These are phyloP conservation scores for Ormia ochracea DNA, from an alignment of 2,888 invertebrate species.

Conservation along the genomic window DNA sequence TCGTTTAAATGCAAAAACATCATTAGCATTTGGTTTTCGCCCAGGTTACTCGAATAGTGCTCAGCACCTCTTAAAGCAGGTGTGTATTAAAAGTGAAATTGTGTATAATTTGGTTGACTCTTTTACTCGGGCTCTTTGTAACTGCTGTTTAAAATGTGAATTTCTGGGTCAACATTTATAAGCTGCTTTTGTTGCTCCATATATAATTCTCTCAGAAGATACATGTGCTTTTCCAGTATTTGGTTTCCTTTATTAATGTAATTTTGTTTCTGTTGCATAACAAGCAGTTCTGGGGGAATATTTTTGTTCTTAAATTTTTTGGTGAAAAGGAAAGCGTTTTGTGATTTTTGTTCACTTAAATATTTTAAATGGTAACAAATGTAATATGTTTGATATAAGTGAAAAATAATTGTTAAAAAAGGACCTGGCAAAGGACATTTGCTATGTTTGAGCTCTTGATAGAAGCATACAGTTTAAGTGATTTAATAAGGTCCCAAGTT, in stretches of 20 bases:
- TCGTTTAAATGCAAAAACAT: conserved; percentile 37
- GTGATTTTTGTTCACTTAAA: no score
- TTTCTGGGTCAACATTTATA: conserved; percentile 33
- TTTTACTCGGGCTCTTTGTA: neutral
- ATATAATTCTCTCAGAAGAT: conserved; percentile 13
- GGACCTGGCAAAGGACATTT: no score
- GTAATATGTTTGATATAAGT: no score
- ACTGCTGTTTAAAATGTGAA: conserved; percentile 30
- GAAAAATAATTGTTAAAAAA: no score
- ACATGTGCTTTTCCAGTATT: neutral
- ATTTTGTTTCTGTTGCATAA: neutral
- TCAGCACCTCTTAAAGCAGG: neutral
- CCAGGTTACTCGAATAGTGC: neutral
- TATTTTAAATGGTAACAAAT: no score
- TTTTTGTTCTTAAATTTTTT: neutral
- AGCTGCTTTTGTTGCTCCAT: conserved; percentile 15
- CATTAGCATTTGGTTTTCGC: conserved; percentile 40
- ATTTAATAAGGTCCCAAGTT: no score
- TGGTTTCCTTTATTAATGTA: neutral
- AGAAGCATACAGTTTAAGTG: no score
- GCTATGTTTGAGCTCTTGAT: no score
- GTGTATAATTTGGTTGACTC: neutral
- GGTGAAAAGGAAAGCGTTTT: neutral
- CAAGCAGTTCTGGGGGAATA: neutral
- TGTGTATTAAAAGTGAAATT: conserved; percentile 21